Percentiles rank a stretch among this genome's conserved stretches.
Evolutionary conservation across 2,113 vertebrate genomes (phyloP).

Genomic region (Oryzias curvinotus): DNA sequence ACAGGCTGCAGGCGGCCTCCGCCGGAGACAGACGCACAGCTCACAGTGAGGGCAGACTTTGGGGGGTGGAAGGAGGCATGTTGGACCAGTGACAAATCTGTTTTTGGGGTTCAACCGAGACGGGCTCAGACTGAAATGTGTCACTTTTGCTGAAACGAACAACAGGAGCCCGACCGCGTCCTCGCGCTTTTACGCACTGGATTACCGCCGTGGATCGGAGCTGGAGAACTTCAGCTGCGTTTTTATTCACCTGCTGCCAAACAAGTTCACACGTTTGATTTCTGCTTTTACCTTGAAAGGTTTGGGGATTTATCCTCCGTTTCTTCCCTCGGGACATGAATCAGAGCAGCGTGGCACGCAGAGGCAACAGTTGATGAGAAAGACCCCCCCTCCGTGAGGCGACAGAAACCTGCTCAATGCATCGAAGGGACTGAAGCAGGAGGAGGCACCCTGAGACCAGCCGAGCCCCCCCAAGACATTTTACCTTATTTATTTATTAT

Average conservation of each 20-base stretch:
- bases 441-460: conserved; percentile 65
- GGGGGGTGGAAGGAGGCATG: conserved; percentile 62
- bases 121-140: conserved; percentile 33
- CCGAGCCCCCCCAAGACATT: conserved; percentile 50
- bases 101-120: conserved; percentile 57
- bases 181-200: conserved; percentile 43
- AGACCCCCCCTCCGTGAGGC: conserved; percentile 52
- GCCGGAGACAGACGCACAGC: conserved; percentile 78
- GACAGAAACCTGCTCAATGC: conserved; percentile 61
- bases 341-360: conserved; percentile 62
- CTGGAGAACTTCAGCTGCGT: conserved; percentile 36
- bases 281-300: conserved; percentile 1
- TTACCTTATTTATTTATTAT: conserved; percentile 66
- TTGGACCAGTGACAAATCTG: conserved; percentile 69
- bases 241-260: background rate
- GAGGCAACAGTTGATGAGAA: conserved; percentile 63
- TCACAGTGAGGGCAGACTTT: conserved; percentile 74
- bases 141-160: conserved; percentile 11
- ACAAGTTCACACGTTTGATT: conserved; percentile 2
- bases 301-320: conserved; percentile 51
- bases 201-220: conserved; percentile 62
- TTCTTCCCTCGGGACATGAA: conserved; percentile 58
- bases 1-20: conserved; percentile 81
- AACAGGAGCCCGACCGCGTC: no score
- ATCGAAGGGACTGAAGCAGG: conserved; percentile 58